Evolutionary conservation across 2,113 vertebrate species (phyloP).

Genomic region (rat (Rattus norvegicus)): DNA sequence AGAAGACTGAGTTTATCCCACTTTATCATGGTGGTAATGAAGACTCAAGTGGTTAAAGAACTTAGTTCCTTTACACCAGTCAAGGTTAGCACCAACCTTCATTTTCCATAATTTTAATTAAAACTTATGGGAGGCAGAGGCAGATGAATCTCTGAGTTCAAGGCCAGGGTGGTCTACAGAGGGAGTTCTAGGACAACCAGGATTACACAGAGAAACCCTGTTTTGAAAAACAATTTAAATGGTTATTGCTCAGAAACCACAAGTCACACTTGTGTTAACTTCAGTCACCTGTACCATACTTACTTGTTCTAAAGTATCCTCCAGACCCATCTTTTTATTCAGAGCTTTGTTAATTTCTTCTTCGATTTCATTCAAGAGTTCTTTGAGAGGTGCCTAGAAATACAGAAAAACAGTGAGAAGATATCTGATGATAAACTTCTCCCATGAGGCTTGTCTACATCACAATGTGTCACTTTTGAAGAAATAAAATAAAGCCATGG

Average conservation of each 20-base stretch:
- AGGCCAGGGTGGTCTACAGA: not conserved
- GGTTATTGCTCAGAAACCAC: not conserved
- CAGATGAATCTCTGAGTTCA: not conserved
- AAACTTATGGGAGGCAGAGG: not conserved
- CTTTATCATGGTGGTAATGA: not conserved
- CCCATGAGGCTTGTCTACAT: not conserved
- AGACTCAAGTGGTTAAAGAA: slow-evolving; percentile 17
- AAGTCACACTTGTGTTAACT: not conserved
- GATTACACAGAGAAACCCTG: not conserved
- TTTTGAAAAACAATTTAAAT: not conserved
- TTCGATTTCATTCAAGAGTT: slow-evolving; percentile 86
- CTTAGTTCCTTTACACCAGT: slow-evolving; percentile 47
- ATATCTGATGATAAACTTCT: slow-evolving; percentile 26
- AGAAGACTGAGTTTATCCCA: not conserved
- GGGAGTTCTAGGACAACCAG: not conserved
- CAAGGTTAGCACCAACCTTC: not conserved
- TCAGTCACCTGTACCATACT: slow-evolving; percentile 50
- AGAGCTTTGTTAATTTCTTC: slow-evolving; percentile 84
- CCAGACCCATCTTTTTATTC: slow-evolving; percentile 85
- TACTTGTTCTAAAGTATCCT: slow-evolving; percentile 88
- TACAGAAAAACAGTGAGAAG: slow-evolving; percentile 4
- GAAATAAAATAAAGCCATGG: not conserved
- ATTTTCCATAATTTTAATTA: slow-evolving; percentile 49
- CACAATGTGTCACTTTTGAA: not conserved
- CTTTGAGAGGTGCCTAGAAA: slow-evolving; percentile 84